These are phyloP conservation scores for Leptodirus hochenwartii DNA, from an alignment of 2,888 invertebrate genomes.

Conservation along the genomic window DNA sequence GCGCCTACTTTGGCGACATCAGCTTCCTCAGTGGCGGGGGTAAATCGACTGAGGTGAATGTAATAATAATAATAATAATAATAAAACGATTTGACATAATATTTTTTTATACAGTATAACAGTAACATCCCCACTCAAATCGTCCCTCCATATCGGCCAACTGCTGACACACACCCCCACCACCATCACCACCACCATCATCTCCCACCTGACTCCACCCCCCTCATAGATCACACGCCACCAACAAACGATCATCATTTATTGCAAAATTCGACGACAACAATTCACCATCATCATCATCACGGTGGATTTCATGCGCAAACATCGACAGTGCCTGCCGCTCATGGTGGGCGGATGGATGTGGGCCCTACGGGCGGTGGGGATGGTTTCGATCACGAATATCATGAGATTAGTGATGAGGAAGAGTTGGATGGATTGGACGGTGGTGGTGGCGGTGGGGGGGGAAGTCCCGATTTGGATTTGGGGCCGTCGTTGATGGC, in stretches of 20 bases:
- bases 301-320: too few relatives aligned
- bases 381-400: constrained; percentile 63
- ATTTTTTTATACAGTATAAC: constrained; percentile 37
- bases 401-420: constrained; percentile 70
- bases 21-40: constrained; percentile 49
- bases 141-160: constrained; percentile 76
- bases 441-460: constrained; percentile 35
- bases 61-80: too few relatives aligned
- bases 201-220: too few relatives aligned
- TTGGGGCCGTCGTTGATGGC: constrained; percentile 81
- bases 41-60: constrained; percentile 26
- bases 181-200: constrained; percentile 27
- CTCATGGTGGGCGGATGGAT: too few relatives aligned
- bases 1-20: constrained; percentile 92
- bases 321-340: too few relatives aligned
- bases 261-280: too few relatives aligned
- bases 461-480: constrained; percentile 39
- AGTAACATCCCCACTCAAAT: constrained; percentile 78
- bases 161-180: constrained; percentile 43
- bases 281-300: too few relatives aligned
- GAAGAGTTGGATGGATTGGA: constrained; percentile 35
- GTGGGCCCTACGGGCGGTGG: too few relatives aligned
- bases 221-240: too few relatives aligned
- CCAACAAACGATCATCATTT: too few relatives aligned
- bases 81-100: constrained; percentile 7